Conservation (phyloP, 2,888 invertebrate genomes). For the Cryptophagus acutangulus region DNA sequence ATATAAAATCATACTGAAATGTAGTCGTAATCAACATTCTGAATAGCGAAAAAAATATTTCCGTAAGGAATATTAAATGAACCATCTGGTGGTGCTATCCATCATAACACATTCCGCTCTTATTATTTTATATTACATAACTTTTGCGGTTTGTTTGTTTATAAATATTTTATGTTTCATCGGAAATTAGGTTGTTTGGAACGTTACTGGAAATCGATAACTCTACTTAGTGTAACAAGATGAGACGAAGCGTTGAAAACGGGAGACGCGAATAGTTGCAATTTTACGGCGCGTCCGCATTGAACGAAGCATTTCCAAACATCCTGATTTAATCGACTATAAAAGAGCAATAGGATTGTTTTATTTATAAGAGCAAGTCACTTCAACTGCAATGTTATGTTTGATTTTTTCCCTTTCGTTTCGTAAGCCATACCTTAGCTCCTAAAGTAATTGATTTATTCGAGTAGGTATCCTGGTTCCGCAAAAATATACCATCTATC, state of each 20-base stretch:
- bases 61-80: too few relatives aligned
- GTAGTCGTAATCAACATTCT: too few relatives aligned
- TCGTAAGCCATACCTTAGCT: not conserved
- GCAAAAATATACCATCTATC: too few relatives aligned
- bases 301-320: slow-evolving; percentile 6
- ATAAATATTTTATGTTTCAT: slow-evolving; percentile 21
- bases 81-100: too few relatives aligned
- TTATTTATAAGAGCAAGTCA: slow-evolving; percentile 10
- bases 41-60: too few relatives aligned
- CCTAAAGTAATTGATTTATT: slow-evolving; percentile 7
- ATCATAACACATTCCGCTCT: too few relatives aligned
- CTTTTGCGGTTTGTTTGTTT: too few relatives aligned
- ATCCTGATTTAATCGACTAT: slow-evolving; percentile 20
- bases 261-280: slow-evolving; percentile 14
- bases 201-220: slow-evolving; percentile 15
- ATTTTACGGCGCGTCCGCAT: slow-evolving; percentile 7
- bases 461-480: too few relatives aligned
- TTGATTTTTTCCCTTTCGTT: too few relatives aligned
- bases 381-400: slow-evolving; percentile 6
- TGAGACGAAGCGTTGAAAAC: slow-evolving; percentile 12
- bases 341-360: slow-evolving; percentile 15
- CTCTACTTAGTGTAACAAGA: slow-evolving; percentile 11
- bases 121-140: too few relatives aligned
- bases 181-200: slow-evolving; percentile 17
- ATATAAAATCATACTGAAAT: too few relatives aligned